A percentile compares a stretch with the other conserved stretches of the same genome.
Conservation (phyloP, 2,888 invertebrate species). For the Cheilosia vernalis region DNA sequence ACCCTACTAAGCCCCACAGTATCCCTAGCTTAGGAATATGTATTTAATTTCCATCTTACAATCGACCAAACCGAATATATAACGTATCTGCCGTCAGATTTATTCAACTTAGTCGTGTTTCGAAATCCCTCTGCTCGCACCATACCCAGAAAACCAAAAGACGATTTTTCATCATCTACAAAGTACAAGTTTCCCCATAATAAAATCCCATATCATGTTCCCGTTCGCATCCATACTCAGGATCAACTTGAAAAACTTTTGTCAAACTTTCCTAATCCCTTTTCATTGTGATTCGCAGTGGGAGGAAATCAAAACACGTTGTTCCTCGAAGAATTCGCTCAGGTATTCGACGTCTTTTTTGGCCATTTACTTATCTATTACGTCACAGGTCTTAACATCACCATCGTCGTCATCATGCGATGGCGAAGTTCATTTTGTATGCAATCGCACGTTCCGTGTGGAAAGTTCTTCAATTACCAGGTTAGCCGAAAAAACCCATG, state of each 20-base stretch:
- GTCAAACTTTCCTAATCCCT: conserved; percentile 35
- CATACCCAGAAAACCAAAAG: background rate
- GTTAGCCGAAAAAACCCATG: conserved; percentile 40
- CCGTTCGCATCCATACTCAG: background rate
- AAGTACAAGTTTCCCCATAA: conserved; percentile 42
- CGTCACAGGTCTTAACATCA: conserved; percentile 14
- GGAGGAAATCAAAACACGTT: background rate
- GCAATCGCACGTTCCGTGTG: conserved; percentile 59
- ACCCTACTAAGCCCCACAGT: background rate
- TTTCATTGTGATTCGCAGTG: background rate
- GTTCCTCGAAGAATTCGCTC: conserved; percentile 52
- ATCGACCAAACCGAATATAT: conserved; percentile 17
- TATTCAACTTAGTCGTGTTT: conserved; percentile 27
- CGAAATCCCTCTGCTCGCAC: background rate
- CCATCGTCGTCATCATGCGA: conserved; percentile 1
- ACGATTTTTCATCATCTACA: conserved; percentile 26
- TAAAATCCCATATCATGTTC: conserved; percentile 46
- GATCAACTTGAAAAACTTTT: conserved; percentile 28
- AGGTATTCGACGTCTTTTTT: conserved; percentile 41
- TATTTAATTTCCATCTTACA: conserved; percentile 9
- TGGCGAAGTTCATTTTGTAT: conserved; percentile 41
- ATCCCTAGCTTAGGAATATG: background rate
- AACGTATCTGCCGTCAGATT: conserved; percentile 22
- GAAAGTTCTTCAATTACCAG: conserved; percentile 62
- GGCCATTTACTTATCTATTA: conserved; percentile 34